phyloP scores from a whole-genome alignment of 2,888 invertebrate genomes.

The Noctua comes region DNA sequence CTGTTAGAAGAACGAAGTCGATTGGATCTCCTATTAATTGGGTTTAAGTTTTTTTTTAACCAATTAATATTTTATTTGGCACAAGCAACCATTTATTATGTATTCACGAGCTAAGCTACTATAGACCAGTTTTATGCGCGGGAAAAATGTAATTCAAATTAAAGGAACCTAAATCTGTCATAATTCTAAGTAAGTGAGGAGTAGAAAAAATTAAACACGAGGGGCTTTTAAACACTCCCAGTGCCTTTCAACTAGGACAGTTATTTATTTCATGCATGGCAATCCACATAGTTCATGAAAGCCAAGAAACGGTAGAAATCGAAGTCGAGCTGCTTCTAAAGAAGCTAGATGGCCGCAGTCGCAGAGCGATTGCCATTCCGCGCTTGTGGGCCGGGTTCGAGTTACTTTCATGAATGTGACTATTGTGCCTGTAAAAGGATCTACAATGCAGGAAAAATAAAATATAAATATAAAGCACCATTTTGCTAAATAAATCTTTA shows the following conservation, averaged over 20 bases:
- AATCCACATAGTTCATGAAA: background rate
- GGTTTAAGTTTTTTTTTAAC: background rate
- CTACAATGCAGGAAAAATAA: background rate
- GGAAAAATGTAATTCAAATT: background rate
- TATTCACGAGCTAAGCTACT: too few relatives aligned
- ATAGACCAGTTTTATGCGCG: background rate
- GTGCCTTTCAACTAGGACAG: background rate
- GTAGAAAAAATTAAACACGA: background rate
- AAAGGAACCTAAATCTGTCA: background rate
- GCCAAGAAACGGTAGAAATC: background rate
- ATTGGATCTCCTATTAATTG: background rate
- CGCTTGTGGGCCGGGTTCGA: background rate
- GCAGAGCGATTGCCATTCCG: background rate
- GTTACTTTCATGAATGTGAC: conserved; percentile 2
- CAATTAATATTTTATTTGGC: too few relatives aligned
- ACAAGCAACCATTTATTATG: too few relatives aligned
- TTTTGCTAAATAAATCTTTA: background rate
- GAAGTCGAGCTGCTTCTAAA: background rate
- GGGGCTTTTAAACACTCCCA: background rate
- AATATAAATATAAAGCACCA: background rate
- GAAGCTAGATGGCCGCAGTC: background rate
- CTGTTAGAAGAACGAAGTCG: background rate
- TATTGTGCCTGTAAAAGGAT: background rate
- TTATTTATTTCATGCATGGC: background rate
- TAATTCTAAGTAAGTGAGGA: background rate